Percentiles rank a stretch among this genome's conserved stretches.
These are phyloP conservation scores for Sphaerophoria rueppellii DNA, from an alignment of 2,888 invertebrate genomes.

Conservation along the genomic window DNA sequence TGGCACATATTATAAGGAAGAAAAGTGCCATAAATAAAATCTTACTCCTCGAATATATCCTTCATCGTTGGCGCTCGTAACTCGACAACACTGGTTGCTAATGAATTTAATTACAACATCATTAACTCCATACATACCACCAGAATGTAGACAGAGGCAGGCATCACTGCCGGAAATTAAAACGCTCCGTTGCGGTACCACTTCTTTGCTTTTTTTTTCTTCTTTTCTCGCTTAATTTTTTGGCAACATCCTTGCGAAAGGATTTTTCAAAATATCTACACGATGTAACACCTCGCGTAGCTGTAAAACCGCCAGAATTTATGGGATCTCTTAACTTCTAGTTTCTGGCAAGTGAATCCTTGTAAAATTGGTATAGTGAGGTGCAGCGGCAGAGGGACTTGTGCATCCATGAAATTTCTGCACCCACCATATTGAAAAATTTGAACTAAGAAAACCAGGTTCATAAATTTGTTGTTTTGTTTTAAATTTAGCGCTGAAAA, in stretches of 20 bases:
- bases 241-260: constrained; percentile 40
- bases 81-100: constrained; percentile 69
- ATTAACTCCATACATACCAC: constrained; percentile 61
- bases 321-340: constrained; percentile 69
- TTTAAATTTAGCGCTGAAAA: no score
- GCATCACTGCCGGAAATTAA: constrained; percentile 65
- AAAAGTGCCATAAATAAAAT: constrained; percentile 60
- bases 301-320: constrained; percentile 61
- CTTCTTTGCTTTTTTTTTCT: constrained; percentile 2
- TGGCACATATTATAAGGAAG: neutral
- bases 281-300: constrained; percentile 46
- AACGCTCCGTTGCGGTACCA: constrained; percentile 34
- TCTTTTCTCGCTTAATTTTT: constrained; percentile 20
- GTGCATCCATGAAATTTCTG: constrained; percentile 39
- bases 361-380: constrained; percentile 46
- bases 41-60: constrained; percentile 59
- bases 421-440: constrained; percentile 27
- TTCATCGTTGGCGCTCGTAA: constrained; percentile 49
- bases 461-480: neutral
- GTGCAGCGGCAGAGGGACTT: neutral
- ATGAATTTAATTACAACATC: constrained; percentile 73
- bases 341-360: constrained; percentile 71
- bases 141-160: no score
- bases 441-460: constrained; percentile 13
- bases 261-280: constrained; percentile 12